These are phyloP conservation scores for Luscinia megarhynchos DNA, from an alignment of 2,797 vertebrate genomes.

Conservation along the genomic window DNA sequence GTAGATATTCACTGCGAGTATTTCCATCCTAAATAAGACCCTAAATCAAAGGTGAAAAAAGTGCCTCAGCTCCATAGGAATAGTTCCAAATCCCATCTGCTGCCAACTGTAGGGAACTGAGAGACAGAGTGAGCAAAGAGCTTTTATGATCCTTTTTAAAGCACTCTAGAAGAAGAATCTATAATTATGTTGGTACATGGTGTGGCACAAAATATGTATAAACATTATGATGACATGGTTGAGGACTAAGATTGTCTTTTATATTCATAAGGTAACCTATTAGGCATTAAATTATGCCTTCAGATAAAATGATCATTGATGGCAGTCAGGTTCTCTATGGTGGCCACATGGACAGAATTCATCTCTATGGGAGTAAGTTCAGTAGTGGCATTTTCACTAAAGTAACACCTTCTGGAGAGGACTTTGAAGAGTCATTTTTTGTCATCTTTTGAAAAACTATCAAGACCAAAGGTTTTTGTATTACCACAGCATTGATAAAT, in stretches of 20 bases:
- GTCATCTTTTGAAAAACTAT: slow-evolving; percentile 53
- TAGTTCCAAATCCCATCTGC: neutral
- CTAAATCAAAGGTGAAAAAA: slow-evolving; percentile 41
- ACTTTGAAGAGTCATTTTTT: slow-evolving; percentile 57
- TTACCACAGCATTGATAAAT: neutral
- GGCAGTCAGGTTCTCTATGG: slow-evolving; percentile 30
- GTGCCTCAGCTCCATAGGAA: neutral
- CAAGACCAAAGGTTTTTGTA: slow-evolving; percentile 52
- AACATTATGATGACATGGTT: slow-evolving; percentile 50
- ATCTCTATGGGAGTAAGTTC: slow-evolving; percentile 48
- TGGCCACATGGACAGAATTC: slow-evolving; percentile 44
- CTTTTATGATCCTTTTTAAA: slow-evolving; percentile 55
- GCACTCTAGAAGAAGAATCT: slow-evolving; percentile 52
- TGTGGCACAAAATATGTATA: slow-evolving; percentile 53
- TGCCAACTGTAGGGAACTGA: neutral
- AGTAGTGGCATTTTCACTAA: slow-evolving; percentile 49
- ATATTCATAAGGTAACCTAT: slow-evolving; percentile 41
- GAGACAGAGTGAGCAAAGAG: slow-evolving; percentile 31
- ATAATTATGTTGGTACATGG: slow-evolving; percentile 52
- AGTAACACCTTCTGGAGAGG: slow-evolving; percentile 42
- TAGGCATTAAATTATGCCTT: slow-evolving; percentile 54
- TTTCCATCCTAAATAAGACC: slow-evolving; percentile 18
- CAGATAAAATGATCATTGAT: slow-evolving; percentile 44
- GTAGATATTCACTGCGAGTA: neutral
- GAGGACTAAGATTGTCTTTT: slow-evolving; percentile 39